Evolutionary conservation across 2,113 vertebrate species (phyloP), one percentile per base, ranked within the genome.

Genomic region (Tetraodon nigroviridis): DNA sequence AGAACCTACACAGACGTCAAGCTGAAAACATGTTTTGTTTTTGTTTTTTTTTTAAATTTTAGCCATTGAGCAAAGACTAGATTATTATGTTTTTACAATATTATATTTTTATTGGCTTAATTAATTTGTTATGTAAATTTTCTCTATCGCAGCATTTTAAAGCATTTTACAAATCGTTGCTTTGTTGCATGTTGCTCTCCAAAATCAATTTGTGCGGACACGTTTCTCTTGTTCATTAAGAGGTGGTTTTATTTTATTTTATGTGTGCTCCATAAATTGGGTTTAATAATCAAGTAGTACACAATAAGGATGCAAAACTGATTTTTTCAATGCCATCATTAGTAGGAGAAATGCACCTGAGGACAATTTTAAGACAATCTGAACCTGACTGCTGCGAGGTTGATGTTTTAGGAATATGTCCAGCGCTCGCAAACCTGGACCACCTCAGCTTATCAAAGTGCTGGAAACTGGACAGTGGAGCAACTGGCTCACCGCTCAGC

Each of bases 401-500:
- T 37, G 32, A 37, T 37, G 11, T 37, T 37, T 37, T 37, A 2
- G 1, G 6, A 37, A 37, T 37, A 37, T 42, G 40, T 42, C 40
- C 11, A 42, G 24, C 40, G 3, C 12, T 44, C 42, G 5, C 15
- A 47, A 79, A 74, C 63, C 50, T 48, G 45, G 17, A 37, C 64
- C 52, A 18, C 24, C 22, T 24, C 24, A 16, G 21, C 52, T 55
- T 53, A 59, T 71, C 71, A 62, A 64, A 5, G 32, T 3, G 14
- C 12, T 8, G 12, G 24, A 27, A 8, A 37, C 10, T 11, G 32
- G 32, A 37, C 44, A 6, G 8, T 24, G 42, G 3, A 19, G 21
- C 6, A 3, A 44, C 61, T 61, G 58, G 51, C 42, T 67, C 63
- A 64, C 80, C 66, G 58, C 56, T 72, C 45, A 52, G 51, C 53